These are phyloP conservation scores for Orchestes rusci DNA, from an alignment of 2,888 invertebrate genomes.

Conservation along the genomic window DNA sequence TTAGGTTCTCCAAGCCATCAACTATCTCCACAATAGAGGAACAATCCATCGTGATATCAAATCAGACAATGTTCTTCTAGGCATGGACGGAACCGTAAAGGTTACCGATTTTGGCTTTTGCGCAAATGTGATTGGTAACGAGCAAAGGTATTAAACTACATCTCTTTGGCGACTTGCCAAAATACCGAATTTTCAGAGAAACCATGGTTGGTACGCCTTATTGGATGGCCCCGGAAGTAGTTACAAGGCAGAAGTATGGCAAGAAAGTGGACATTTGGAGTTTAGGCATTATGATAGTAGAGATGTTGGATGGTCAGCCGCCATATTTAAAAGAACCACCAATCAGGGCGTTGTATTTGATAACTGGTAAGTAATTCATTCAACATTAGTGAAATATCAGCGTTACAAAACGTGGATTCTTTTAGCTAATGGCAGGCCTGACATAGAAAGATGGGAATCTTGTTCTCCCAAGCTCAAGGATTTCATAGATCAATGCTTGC, in stretches of 20 bases:
- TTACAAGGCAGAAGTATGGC: constrained; percentile 87
- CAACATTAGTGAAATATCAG: background rate
- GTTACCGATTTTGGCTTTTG: constrained; percentile 98
- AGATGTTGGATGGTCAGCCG: constrained; percentile 95
- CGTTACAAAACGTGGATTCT: background rate
- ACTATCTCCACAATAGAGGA: constrained; percentile 81
- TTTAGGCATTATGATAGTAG: constrained; percentile 96
- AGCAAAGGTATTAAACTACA: constrained; percentile 50
- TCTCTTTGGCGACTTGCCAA: background rate
- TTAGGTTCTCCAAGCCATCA: constrained; percentile 61
- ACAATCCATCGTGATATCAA: constrained; percentile 95
- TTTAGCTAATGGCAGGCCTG: constrained; percentile 81
- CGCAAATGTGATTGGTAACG: constrained; percentile 90
- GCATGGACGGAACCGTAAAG: constrained; percentile 87
- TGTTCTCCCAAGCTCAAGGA: constrained; percentile 71
- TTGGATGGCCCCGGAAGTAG: constrained; percentile 97
- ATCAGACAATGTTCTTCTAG: constrained; percentile 92
- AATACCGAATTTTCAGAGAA: constrained; percentile 48
- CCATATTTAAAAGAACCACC: constrained; percentile 96
- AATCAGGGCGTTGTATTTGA: constrained; percentile 83
- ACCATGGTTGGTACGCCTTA: constrained; percentile 98
- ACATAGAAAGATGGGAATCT: constrained; percentile 75
- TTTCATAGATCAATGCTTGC: constrained; percentile 82
- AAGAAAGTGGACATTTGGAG: constrained; percentile 87
- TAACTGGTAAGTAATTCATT: constrained; percentile 50